phyloP scores from a whole-genome alignment of 2,797 vertebrate species.

The Alosa sapidissima region DNA sequence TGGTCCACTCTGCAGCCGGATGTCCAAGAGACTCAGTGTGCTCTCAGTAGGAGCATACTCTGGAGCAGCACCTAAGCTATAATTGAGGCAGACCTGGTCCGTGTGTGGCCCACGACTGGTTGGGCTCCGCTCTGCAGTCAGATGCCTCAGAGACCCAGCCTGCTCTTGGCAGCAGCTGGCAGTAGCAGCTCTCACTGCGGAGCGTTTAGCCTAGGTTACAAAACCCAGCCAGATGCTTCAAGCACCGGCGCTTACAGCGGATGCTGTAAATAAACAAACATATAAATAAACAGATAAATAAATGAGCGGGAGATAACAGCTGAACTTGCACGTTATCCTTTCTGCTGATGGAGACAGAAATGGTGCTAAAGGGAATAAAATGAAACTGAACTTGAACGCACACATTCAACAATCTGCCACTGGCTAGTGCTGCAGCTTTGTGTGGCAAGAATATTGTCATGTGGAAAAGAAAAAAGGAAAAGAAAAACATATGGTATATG shows the following conservation, averaged over 20 bases:
- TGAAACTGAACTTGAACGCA: neutral
- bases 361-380: slow-evolving; percentile 34
- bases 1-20: neutral
- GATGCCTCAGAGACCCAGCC: neutral
- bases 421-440: neutral
- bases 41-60: neutral
- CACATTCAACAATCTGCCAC: neutral
- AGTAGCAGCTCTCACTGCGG: neutral
- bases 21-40: neutral
- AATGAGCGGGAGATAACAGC: slow-evolving; percentile 19
- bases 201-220: neutral
- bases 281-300: slow-evolving; percentile 29
- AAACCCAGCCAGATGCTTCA: neutral
- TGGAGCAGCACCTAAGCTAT: neutral
- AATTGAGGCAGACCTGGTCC: neutral
- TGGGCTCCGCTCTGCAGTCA: neutral
- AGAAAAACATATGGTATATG: neutral
- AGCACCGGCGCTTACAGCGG: neutral
- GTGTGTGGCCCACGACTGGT: neutral
- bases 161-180: neutral
- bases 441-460: neutral
- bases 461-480: slow-evolving; percentile 22
- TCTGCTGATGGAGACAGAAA: slow-evolving; percentile 44
- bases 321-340: slow-evolving; percentile 36
- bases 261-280: slow-evolving; percentile 1